Conservation (phyloP, 2,888 invertebrate species). For the Oscheius sp. region DNA sequence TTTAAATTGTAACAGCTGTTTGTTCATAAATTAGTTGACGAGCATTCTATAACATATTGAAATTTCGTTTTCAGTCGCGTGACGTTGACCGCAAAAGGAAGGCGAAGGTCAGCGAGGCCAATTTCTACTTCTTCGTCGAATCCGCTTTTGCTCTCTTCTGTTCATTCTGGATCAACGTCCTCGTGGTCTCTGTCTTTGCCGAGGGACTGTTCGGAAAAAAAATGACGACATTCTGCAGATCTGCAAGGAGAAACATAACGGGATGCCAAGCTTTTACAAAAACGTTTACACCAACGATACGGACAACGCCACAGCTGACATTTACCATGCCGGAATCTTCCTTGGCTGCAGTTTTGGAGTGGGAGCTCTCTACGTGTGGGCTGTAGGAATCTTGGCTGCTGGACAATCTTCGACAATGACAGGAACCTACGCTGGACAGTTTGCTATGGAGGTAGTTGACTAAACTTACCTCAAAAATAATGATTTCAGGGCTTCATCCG, state of each 20-base stretch:
- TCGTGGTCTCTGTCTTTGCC: slow-evolving; percentile 88
- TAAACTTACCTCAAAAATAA: neutral
- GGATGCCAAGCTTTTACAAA: slow-evolving; percentile 65
- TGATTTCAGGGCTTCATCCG: slow-evolving; percentile 82
- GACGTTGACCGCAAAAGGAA: slow-evolving; percentile 84
- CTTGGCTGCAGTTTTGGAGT: slow-evolving; percentile 75
- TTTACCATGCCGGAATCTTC: slow-evolving; percentile 67
- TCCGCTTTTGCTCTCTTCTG: slow-evolving; percentile 84
- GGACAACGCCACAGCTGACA: slow-evolving; percentile 60
- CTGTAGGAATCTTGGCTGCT: slow-evolving; percentile 77
- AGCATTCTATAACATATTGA: neutral
- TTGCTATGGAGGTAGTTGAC: slow-evolving; percentile 76
- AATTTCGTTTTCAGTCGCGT: slow-evolving; percentile 78
- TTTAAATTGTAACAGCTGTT: neutral
- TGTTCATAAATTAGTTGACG: neutral
- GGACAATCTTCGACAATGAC: slow-evolving; percentile 78
- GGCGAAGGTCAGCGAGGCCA: slow-evolving; percentile 84
- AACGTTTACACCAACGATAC: slow-evolving; percentile 61
- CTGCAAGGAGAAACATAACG: slow-evolving; percentile 56
- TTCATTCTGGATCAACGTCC: slow-evolving; percentile 88
- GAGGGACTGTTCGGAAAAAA: slow-evolving; percentile 82
- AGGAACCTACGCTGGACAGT: slow-evolving; percentile 76
- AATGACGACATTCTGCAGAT: slow-evolving; percentile 74
- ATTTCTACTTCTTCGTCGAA: slow-evolving; percentile 85
- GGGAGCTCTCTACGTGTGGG: slow-evolving; percentile 77